Evolutionary conservation across 2,797 vertebrate species (phyloP), one percentile per base, ranked within the genome.

Genomic region (Botia kubotai): DNA sequence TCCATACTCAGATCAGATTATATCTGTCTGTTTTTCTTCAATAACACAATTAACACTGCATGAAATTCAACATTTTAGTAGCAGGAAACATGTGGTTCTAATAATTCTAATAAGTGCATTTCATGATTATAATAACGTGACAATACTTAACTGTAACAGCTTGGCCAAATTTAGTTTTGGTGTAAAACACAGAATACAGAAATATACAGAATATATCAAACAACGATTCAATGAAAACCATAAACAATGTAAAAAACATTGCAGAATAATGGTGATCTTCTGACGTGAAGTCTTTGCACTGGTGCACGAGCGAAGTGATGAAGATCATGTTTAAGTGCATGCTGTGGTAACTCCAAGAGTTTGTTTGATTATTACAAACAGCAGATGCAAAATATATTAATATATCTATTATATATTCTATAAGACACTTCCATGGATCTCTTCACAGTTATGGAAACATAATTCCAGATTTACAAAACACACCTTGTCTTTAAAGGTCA

Each of bases 251-350:
- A 63, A 66, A 75, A 68, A 36, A 55, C 82, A 85, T 80, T 77
- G 81, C 84, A 79, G 80, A 69, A n/a, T 76, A 48, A 67, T 1
- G 46, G 52, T 52, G 67, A 29, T 21, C 17, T 72, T 69, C 74
- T 68, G 74, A 52, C 72, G 33, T 26, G 33, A 72, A 46, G 50
- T 33, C 48, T 60, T 36, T 65, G 67, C 73, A 36, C 33, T 66
- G 48, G 48, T 72, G 58, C 48, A 72, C 55, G 63, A 79, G 12
- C 65, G 29, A 72, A 23, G 69, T 62, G 46, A 63, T 63, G 23
- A 72, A 53, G 33, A 33, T 7, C 43, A 33, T 33, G 4, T 19
- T n/a, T 86, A 94, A 94, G 92, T 94, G 93, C 93, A 84, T 93
- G 86, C 80, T 82, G 86, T 90, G 86, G 85, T 11, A 46, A 46